A percentile compares a stretch with the other conserved stretches of the same genome.
Conservation (phyloP, 2,888 invertebrate genomes). For the Heliconius hortense region DNA sequence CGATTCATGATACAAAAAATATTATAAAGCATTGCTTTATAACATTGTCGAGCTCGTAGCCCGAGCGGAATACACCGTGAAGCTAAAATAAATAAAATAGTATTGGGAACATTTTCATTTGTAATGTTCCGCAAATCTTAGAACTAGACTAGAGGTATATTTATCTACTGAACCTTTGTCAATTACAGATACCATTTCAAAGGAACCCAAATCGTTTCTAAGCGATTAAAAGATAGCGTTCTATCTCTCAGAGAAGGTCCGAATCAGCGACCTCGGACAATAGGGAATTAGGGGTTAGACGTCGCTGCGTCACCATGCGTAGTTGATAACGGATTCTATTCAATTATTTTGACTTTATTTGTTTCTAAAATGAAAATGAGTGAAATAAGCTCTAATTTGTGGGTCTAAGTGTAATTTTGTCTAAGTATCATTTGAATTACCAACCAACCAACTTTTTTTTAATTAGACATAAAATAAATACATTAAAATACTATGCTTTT, state of each 20-base stretch:
- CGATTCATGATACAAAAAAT: too few species aligned
- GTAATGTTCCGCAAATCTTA: background rate
- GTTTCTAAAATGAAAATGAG: background rate
- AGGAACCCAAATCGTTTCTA: background rate
- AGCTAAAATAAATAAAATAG: too few species aligned
- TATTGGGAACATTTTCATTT: background rate
- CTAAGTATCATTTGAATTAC: too few species aligned
- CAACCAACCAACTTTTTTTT: too few species aligned
- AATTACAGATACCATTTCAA: background rate
- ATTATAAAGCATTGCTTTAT: too few species aligned
- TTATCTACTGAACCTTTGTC: conserved; percentile 4
- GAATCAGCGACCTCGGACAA: conserved; percentile 23
- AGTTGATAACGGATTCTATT: conserved; percentile 11
- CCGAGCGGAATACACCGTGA: too few species aligned
- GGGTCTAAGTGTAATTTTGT: too few species aligned
- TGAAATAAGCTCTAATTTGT: background rate
- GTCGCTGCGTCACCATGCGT: background rate
- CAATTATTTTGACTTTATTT: background rate
- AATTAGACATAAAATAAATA: too few species aligned
- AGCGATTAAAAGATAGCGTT: conserved; percentile 18
- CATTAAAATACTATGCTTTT: too few species aligned
- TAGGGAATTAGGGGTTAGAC: conserved; percentile 6
- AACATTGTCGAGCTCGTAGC: too few species aligned
- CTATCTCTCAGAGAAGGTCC: conserved; percentile 21
- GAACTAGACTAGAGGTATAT: background rate